These are phyloP conservation scores for Diacarnus erythraeanus DNA, from an alignment of 37 sponge, comb jelly and placozoan genomes.

Conservation along the genomic window DNA sequence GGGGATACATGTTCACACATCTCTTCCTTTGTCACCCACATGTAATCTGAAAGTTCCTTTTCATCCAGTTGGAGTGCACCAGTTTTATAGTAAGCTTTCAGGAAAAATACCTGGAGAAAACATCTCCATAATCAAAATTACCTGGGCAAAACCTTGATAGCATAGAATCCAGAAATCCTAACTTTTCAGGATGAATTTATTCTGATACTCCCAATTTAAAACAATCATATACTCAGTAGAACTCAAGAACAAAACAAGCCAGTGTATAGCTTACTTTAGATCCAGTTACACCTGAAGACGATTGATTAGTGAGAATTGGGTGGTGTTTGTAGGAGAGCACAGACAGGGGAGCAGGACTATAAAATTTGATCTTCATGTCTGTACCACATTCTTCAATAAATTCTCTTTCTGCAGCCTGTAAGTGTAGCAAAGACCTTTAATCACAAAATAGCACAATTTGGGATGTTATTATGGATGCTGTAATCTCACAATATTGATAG, in stretches of 20 bases:
- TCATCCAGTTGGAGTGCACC: constrained; percentile 34
- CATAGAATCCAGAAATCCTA: no score
- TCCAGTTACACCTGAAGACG: no score
- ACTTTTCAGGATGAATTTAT: no score
- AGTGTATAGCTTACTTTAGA: constrained; percentile 12
- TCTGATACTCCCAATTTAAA: neutral
- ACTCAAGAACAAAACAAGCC: neutral
- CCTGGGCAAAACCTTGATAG: no score
- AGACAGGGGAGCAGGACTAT: constrained; percentile 40
- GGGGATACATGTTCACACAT: constrained; percentile 58
- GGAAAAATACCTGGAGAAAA: constrained; percentile 71
- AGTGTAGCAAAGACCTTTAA: neutral
- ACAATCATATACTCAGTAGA: neutral
- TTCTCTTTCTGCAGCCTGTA: constrained; percentile 66
- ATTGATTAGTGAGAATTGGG: no score
- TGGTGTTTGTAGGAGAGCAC: constrained; percentile 43
- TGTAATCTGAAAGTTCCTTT: constrained; percentile 39
- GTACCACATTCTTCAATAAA: constrained; percentile 64
- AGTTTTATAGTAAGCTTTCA: constrained; percentile 53
- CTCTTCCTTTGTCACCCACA: constrained; percentile 87
- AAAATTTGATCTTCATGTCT: constrained; percentile 36
- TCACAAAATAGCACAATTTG: no score
- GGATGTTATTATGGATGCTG: no score
- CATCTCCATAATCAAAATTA: no score
- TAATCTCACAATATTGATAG: no score